Evolutionary conservation across 1,140 invertebrate genomes (phyloP).

Genomic region (Sarcophaga bullata): DNA sequence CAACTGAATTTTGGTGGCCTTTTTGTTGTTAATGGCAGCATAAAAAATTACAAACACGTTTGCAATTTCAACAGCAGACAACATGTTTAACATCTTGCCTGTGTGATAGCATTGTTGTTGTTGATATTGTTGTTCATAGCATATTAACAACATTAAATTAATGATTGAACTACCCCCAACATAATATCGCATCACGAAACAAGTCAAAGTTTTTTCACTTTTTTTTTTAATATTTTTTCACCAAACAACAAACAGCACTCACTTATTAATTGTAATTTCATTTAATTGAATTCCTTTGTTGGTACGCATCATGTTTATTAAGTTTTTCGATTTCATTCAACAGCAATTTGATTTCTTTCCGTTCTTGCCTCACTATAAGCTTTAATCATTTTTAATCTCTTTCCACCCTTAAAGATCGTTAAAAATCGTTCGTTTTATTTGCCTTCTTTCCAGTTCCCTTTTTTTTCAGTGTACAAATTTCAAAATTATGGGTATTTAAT

Average conservation of each 20-base stretch:
- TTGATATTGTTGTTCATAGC: neutral
- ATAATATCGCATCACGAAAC: neutral
- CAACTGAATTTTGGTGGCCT: neutral
- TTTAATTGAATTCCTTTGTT: constrained; percentile 16
- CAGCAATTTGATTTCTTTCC: neutral
- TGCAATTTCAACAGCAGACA: neutral
- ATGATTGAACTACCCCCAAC: neutral
- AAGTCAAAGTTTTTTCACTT: too few species aligned
- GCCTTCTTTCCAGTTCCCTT: neutral
- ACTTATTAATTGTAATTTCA: constrained; percentile 25
- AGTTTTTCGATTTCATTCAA: neutral
- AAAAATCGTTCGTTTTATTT: neutral
- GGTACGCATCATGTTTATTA: constrained; percentile 26
- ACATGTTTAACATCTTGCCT: neutral
- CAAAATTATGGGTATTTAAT: constrained; percentile 23
- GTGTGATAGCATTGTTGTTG: neutral
- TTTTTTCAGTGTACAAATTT: neutral
- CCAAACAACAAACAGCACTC: constrained; percentile 7
- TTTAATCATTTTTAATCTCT: neutral
- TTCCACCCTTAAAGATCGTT: neutral
- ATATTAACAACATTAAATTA: constrained; percentile 22
- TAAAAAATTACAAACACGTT: constrained; percentile 26
- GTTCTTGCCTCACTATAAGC: neutral
- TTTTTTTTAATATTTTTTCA: too few species aligned
- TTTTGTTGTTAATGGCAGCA: too few species aligned